phyloP scores from a whole-genome alignment of 2,113 vertebrate species.

The Oreocharis arfaki region DNA sequence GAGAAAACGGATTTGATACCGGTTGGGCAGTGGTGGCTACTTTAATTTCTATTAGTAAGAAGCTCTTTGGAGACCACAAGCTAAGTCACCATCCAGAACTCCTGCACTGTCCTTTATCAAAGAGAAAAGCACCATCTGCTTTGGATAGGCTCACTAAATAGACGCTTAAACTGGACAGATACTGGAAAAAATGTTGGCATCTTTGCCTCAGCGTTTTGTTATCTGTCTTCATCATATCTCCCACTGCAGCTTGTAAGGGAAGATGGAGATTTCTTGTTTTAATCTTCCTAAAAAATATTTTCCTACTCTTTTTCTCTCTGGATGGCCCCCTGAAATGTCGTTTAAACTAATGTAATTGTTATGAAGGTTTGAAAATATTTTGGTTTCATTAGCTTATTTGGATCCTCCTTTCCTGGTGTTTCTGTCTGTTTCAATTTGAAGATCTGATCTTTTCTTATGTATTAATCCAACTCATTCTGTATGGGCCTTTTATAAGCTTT shows the following conservation, averaged over 20 bases:
- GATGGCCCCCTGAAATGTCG: not conserved
- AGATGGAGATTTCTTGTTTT: not conserved
- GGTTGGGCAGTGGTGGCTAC: fast-evolving
- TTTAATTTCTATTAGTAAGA: not conserved
- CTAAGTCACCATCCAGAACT: not conserved
- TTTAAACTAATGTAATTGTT: not conserved
- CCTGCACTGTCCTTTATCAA: not conserved
- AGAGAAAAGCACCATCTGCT: not conserved
- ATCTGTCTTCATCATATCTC: not conserved
- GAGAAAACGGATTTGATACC: not conserved
- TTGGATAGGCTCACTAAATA: not conserved
- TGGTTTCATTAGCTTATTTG: not conserved
- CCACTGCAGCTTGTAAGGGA: not conserved
- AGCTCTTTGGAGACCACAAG: not conserved
- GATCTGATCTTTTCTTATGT: not conserved
- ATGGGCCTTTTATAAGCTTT: not conserved
- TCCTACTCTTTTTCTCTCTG: not conserved
- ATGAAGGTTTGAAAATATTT: not conserved
- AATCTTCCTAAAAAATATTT: not conserved
- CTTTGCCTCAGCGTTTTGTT: not conserved
- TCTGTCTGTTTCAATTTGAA: not conserved
- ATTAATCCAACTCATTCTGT: not conserved
- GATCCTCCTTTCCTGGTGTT: not conserved
- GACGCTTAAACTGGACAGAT: not conserved
- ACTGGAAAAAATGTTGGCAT: not conserved